Base-by-base conservation (phyloP, 2,888 invertebrate species). In the Apodemia hepburni region DNA sequence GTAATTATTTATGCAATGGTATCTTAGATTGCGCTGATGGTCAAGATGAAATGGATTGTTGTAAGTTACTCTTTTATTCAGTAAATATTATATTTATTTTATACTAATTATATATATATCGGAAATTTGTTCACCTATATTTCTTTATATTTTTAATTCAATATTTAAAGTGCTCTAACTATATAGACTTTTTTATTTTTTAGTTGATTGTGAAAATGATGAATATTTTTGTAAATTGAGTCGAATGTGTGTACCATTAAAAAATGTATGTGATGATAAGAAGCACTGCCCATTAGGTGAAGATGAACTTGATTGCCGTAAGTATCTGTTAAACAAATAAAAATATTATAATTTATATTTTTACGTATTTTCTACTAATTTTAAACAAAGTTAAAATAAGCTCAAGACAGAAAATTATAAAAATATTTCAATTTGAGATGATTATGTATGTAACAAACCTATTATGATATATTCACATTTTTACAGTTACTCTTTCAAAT, bases 281-380 rank as follows among this genome's bases (percentile, higher is more conserved):
- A 71, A 83, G 1, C 94, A 97, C 70, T 97, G 97, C 76, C 85
- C 86, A 18, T 82, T 92, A 68, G 93, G 93, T 33, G 97, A 97
- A 84, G 97, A 97, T 76, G 97, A 97, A 89, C 75, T 92, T 61
- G 94, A 96, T 77, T 97, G 97, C 77, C 93, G 96, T 96, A 83
- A 93, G 95, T 83, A 65, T 60, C 11, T 58, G 11, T 12, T 8
- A 42, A 29, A 9, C 33, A 45, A 61, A 22, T 61, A 35, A 5
- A 58, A 8, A 9, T 57, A 47, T 58, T 22, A 57, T 5, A 12
- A 60, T n/a, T 51, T 38, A 62, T 35, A 59, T 59, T 17, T 27
- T 60, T n/a, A 54, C 29, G 5, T 38, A 12, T 11, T 38, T 38
- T 11, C 38, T 38, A 33, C 8, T 8, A 33, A 33, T 33, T 33